These are phyloP conservation scores for Promerops cafer DNA, from an alignment of 2,113 vertebrate genomes.

Conservation along the genomic window DNA sequence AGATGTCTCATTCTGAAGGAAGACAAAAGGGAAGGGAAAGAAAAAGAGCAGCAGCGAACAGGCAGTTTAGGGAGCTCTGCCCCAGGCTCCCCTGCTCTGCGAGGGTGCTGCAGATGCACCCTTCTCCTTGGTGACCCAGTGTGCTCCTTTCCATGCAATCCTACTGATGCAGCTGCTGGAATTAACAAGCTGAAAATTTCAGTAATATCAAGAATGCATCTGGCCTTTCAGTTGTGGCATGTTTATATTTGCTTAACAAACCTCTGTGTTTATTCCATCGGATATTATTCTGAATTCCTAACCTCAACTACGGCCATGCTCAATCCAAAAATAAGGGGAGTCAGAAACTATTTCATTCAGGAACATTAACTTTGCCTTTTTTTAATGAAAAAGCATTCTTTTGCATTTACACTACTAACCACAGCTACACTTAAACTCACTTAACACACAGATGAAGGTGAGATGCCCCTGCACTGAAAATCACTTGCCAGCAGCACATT, in stretches of 20 bases:
- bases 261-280: neutral
- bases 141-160: accelerated
- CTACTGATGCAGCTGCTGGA: neutral
- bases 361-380: neutral
- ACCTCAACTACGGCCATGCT: neutral
- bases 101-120: neutral
- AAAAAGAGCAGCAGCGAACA: neutral
- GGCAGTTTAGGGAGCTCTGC: neutral
- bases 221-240: neutral
- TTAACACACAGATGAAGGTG: neutral
- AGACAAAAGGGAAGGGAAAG: neutral
- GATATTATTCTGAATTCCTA: neutral
- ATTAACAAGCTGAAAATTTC: neutral
- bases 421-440: neutral
- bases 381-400: neutral
- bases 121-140: neutral
- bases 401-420: neutral
- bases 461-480: neutral
- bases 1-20: neutral
- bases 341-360: neutral
- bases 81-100: accelerated
- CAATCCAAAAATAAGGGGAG: neutral
- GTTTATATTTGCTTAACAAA: neutral
- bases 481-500: accelerated
- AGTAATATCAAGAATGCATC: neutral